Base-by-base conservation (phyloP, 1,140 invertebrate genomes). In the Venturia canescens region DNA sequence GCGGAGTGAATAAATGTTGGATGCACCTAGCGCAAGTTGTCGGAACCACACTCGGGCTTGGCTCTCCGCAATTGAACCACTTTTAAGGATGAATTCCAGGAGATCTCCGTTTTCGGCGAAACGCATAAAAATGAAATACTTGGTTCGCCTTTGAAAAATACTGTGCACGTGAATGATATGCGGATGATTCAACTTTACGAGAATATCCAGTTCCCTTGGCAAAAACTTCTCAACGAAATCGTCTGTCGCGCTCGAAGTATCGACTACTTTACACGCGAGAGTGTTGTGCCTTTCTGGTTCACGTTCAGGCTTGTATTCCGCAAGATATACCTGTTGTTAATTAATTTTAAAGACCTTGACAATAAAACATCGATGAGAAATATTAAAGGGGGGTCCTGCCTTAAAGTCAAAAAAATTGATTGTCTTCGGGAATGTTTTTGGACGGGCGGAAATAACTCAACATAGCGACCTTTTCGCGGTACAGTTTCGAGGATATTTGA, bases 141-240 rank as follows among this genome's bases (percentile, higher is more conserved):
- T 94, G 1, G 90, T 91, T 75, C 93, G 92, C 23, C 93, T 92
- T 87, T 95, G 94, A 80, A 95, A 94, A 82, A 96, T 95, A 86
- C 94, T 94, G 34, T 95, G 94, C 26, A 96, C 93, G 80, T 94
- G 92, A 0, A 96, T 93, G 6, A 97, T 92, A 83, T 96, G 94
- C 0, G 95, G 95, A 86, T 97, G 96, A 85, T 94, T 94, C 9
- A 97, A 84, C 84, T 95, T 93, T 18, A 94, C 91, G 15, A 96
- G 88, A 23, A 96, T 94, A 69, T 95, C 94, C 4, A 97, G 89
- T 89, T 97, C 96, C 23, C 96, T 90, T 0, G 96, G 95, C 34
- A 97, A 90, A 89, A 97, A 97, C 88, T 96, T 95, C 9, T 93
- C 90, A 23, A 95, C 92, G 84, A 96, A 96, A 84, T 97, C 95